Conservation (phyloP, 2,113 vertebrate genomes). For the Chionomys nivalis region DNA sequence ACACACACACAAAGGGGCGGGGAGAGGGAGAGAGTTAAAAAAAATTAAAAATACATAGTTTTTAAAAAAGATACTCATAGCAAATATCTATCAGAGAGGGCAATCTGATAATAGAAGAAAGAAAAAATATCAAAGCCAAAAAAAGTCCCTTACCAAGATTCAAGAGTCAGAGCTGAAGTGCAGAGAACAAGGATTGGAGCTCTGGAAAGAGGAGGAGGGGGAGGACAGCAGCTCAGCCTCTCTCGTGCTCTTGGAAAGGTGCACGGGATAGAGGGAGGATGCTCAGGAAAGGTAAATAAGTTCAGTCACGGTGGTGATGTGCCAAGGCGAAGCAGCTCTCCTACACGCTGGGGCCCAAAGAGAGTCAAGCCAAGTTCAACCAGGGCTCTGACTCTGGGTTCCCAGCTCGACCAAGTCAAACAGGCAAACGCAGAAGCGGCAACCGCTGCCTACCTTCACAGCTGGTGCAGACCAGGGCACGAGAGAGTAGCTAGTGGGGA, state of each 20-base stretch:
- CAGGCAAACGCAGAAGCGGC: not conserved
- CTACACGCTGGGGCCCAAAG: not conserved
- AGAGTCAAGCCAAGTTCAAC: not conserved
- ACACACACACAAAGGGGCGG: not conserved
- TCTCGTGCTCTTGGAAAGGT: not conserved
- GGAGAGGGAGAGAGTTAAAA: not conserved
- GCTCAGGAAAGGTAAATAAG: not conserved
- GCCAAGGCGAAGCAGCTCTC: not conserved
- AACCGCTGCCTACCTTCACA: not conserved
- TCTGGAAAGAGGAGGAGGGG: not conserved
- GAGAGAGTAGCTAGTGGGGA: not conserved
- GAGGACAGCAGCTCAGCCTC: not conserved
- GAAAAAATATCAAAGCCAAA: slow-evolving; percentile 15
- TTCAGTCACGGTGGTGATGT: not conserved
- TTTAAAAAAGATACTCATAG: not conserved
- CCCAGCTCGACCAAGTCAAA: not conserved
- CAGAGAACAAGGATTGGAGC: not conserved
- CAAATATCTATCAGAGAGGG: not conserved
- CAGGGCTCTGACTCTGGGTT: not conserved
- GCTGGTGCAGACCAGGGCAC: not conserved
- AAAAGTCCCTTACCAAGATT: slow-evolving; percentile 2
- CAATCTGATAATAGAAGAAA: not conserved
- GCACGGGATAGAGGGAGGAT: not conserved
- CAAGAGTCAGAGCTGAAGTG: not conserved
- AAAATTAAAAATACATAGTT: not conserved